phyloP scores from a whole-genome alignment of 1,140 invertebrate genomes.

The Babylonia areolata region DNA sequence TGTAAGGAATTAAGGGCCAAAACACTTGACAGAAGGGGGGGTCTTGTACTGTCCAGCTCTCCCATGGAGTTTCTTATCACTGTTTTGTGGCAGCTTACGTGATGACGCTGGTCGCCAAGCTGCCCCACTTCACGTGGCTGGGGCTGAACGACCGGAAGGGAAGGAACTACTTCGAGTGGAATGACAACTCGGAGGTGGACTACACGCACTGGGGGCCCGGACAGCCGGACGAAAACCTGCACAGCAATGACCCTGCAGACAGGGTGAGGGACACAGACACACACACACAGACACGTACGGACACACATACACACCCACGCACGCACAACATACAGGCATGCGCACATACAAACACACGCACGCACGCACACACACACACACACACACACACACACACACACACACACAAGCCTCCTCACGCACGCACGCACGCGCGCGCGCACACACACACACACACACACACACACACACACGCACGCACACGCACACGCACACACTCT shows the following conservation, averaged over 20 bases:
- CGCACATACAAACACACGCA: not conserved
- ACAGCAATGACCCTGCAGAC: conserved; percentile 20
- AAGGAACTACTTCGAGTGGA: conserved; percentile 41
- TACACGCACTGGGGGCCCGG: conserved; percentile 41
- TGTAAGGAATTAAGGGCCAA: no score
- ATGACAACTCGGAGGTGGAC: conserved; percentile 41
- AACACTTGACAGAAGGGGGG: no score
- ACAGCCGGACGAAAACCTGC: conserved; percentile 41
- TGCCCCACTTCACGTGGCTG: conserved; percentile 36
- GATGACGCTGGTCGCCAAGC: conserved; percentile 22
- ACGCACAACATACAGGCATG: not conserved
- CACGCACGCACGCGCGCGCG: no score
- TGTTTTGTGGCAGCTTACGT: conserved; percentile 21
- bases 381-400: not conserved
- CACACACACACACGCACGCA: no score
- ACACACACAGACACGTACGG: no score
- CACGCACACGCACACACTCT: no score
- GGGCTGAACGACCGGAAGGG: conserved; percentile 44
- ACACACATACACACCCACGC: no score
- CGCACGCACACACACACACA: not conserved
- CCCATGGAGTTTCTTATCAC: no score
- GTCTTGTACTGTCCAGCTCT: no score
- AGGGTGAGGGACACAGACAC: conserved; percentile 17
- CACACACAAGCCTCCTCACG: no score
- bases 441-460: no score